phyloP scores from a whole-genome alignment of 2,797 vertebrate species.

The Carapus acus region DNA sequence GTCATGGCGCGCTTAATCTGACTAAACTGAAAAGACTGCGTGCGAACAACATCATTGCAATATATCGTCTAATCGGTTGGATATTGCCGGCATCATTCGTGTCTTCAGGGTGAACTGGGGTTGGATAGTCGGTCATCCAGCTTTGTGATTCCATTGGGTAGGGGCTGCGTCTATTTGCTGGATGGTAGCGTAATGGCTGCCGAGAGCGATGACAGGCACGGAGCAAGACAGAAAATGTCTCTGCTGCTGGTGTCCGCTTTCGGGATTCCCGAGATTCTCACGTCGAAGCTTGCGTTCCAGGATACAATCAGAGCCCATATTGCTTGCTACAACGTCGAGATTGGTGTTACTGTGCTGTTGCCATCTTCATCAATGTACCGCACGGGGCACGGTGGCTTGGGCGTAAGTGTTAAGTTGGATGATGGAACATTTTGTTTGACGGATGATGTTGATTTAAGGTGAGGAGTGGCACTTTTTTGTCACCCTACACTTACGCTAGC shows the following conservation, averaged over 20 bases:
- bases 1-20: conserved; percentile 59
- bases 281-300: conserved; percentile 37
- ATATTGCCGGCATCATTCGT: rapidly evolving
- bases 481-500: background rate
- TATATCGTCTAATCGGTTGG: rapidly evolving
- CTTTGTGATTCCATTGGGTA: conserved; percentile 13
- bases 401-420: background rate
- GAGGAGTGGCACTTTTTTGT: too few relatives aligned
- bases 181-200: conserved; percentile 62
- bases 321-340: background rate
- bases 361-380: too few relatives aligned
- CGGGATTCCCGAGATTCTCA: conserved; percentile 23
- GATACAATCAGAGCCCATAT: conserved; percentile 37
- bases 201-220: conserved; percentile 40
- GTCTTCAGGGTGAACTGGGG: background rate
- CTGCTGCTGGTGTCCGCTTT: conserved; percentile 8
- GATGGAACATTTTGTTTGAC: background rate
- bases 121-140: background rate
- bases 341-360: background rate
- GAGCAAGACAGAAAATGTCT: conserved; percentile 14
- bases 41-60: conserved; percentile 3
- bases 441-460: background rate
- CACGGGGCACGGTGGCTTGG: background rate
- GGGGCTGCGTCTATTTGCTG: conserved; percentile 62
- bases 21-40: conserved; percentile 16